Evolutionary conservation across 2,113 vertebrate species (phyloP).

Genomic region (Oncorhynchus tshawytscha): DNA sequence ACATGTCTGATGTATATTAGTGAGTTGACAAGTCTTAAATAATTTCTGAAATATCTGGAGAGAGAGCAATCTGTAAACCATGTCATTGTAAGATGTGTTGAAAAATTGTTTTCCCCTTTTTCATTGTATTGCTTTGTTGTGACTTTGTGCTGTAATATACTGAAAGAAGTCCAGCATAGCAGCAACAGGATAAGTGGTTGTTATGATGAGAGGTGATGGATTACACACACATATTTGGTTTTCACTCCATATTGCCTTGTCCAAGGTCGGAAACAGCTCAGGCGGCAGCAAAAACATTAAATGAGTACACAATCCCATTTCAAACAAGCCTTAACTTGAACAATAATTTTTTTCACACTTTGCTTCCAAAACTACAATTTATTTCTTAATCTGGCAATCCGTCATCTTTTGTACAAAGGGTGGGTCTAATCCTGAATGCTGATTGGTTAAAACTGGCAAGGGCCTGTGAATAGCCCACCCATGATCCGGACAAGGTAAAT

Average conservation of each 20-base stretch:
- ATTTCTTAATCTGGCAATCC: conserved; percentile 28
- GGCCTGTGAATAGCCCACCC: not conserved
- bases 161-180: not conserved
- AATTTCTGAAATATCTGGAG: too few relatives aligned
- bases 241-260: conserved; percentile 29
- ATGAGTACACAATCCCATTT: conserved; percentile 29
- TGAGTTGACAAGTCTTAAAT: too few relatives aligned
- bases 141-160: not conserved
- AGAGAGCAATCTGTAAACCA: too few relatives aligned
- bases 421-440: too few relatives aligned
- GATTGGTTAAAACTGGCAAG: not conserved
- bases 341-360: conserved; percentile 21
- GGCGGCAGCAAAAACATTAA: conserved; percentile 33
- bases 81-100: too few relatives aligned
- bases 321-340: not conserved
- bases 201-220: conserved; percentile 41
- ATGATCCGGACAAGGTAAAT: not conserved
- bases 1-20: conserved; percentile 2
- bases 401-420: conserved; percentile 24
- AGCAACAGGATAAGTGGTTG: conserved; percentile 32
- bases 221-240: conserved; percentile 16
- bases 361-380: conserved; percentile 12
- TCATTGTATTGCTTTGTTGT: not conserved
- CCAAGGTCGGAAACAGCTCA: conserved; percentile 34
- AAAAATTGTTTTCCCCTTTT: not conserved